These are phyloP conservation scores for Apomyelois bistriatella DNA, from an alignment of 2,888 invertebrate genomes.

Conservation along the genomic window DNA sequence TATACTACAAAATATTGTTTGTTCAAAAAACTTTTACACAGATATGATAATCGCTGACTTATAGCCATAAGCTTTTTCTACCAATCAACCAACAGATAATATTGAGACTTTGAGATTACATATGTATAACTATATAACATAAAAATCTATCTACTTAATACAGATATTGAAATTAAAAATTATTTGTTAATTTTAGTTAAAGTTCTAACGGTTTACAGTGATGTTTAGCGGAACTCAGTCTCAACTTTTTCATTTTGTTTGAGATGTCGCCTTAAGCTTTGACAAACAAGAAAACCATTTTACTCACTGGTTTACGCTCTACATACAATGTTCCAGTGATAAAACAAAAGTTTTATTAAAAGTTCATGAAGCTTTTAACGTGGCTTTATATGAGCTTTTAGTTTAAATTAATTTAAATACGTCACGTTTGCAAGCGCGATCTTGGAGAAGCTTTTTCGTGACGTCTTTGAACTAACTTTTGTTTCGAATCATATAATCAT, in stretches of 20 bases:
- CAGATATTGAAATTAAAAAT: too few relatives aligned
- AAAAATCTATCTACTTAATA: too few relatives aligned
- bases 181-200: too few relatives aligned
- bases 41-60: too few relatives aligned
- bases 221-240: not conserved
- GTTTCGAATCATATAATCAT: too few relatives aligned
- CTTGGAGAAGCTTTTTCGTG: not conserved
- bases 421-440: not conserved
- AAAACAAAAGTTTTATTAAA: slow-evolving; percentile 5
- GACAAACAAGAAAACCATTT: not conserved
- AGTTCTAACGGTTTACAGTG: too few relatives aligned
- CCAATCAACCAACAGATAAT: too few relatives aligned
- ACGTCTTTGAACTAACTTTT: not conserved
- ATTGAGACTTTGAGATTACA: too few relatives aligned
- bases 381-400: not conserved
- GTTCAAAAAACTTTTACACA: too few relatives aligned
- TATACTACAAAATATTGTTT: too few relatives aligned
- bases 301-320: not conserved
- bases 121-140: too few relatives aligned
- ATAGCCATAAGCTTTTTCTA: too few relatives aligned
- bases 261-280: not conserved
- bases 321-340: not conserved
- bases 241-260: not conserved
- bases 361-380: slow-evolving; percentile 1
- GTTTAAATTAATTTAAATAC: not conserved